phyloP scores from a whole-genome alignment of 2,888 invertebrate species.

The Gnatocerus cornutus region DNA sequence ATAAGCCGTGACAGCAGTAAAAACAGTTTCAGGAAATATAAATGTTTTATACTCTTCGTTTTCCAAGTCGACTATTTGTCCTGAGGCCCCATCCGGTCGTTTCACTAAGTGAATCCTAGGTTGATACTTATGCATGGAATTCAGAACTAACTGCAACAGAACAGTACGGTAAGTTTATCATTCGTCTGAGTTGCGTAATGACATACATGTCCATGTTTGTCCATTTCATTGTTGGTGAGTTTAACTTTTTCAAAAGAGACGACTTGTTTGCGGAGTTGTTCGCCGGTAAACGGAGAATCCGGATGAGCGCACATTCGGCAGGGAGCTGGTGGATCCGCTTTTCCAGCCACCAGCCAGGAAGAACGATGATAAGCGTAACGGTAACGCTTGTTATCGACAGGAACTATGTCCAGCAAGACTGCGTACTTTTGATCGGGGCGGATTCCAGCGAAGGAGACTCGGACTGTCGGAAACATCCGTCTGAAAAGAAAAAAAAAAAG shows the following conservation, averaged over 20 bases:
- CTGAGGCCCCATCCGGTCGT: constrained; percentile 76
- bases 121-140: constrained; percentile 91
- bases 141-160: constrained; percentile 81
- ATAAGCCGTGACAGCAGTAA: constrained; percentile 91
- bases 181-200: neutral
- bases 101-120: constrained; percentile 86
- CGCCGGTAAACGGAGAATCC: constrained; percentile 96
- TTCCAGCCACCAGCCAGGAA: constrained; percentile 98
- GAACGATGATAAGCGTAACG: constrained; percentile 99
- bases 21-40: constrained; percentile 86
- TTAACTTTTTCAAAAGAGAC: constrained; percentile 99
- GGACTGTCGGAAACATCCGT: constrained; percentile 98
- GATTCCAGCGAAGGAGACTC: constrained; percentile 92
- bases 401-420: constrained; percentile 96
- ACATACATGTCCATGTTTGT: constrained; percentile 93
- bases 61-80: constrained; percentile 78
- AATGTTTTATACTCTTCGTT: constrained; percentile 85
- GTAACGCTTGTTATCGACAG: constrained; percentile 96
- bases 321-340: constrained; percentile 97
- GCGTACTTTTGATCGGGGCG: constrained; percentile 90
- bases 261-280: constrained; percentile 96
- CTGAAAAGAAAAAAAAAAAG: constrained; percentile 73
- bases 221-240: constrained; percentile 98
- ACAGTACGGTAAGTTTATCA: constrained; percentile 1
- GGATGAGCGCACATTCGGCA: constrained; percentile 96